These are phyloP conservation scores for Drosophila cognata DNA, from an alignment of 2,888 invertebrate genomes.

Conservation along the genomic window DNA sequence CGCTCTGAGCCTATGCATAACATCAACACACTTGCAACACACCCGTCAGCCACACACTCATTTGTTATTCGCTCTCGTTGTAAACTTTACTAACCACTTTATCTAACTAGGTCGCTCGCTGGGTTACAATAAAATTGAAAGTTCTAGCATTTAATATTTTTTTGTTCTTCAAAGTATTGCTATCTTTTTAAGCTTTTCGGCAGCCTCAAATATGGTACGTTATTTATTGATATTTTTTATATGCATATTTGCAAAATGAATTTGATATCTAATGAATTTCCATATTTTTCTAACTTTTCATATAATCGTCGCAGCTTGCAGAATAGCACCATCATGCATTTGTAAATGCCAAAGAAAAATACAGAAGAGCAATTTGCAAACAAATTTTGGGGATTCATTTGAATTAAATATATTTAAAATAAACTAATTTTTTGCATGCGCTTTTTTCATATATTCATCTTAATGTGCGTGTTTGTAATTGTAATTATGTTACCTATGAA, in stretches of 20 bases:
- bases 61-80: slow-evolving; percentile 21
- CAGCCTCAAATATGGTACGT: slow-evolving; percentile 23
- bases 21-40: slow-evolving; percentile 24
- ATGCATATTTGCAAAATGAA: slow-evolving; percentile 10
- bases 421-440: slow-evolving; percentile 51
- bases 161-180: slow-evolving; percentile 76
- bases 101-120: slow-evolving; percentile 22
- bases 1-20: slow-evolving; percentile 21
- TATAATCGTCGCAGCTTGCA: slow-evolving; percentile 83
- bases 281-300: slow-evolving; percentile 57
- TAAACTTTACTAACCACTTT: slow-evolving; percentile 26
- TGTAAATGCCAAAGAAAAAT: slow-evolving; percentile 75
- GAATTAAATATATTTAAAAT: slow-evolving; percentile 23
- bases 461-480: slow-evolving; percentile 48
- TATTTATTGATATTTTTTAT: slow-evolving; percentile 10
- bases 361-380: slow-evolving; percentile 10
- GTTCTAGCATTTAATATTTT: neutral
- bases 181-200: slow-evolving; percentile 67
- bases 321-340: slow-evolving; percentile 86
- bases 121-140: slow-evolving; percentile 1
- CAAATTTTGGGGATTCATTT: slow-evolving; percentile 25
- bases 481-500: slow-evolving; percentile 38
- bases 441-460: slow-evolving; percentile 29
- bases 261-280: slow-evolving; percentile 56
- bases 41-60: slow-evolving; percentile 21